Percentiles rank a stretch among this genome's conserved stretches.
Evolutionary conservation across 2,113 vertebrate species (phyloP).

Genomic region (Paradoxurus hermaphroditus): DNA sequence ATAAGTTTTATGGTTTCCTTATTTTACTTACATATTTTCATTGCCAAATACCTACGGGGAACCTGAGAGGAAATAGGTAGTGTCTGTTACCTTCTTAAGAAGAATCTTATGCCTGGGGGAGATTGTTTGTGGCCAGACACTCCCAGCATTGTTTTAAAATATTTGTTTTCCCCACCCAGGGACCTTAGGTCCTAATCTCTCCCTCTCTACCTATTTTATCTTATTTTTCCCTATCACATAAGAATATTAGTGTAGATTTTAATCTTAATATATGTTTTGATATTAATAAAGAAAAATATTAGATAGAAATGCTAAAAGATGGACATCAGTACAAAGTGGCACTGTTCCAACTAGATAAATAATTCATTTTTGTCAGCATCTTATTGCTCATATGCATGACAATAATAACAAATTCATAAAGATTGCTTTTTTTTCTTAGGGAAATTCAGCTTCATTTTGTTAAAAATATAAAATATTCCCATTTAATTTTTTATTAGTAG

Average conservation of each 20-base stretch:
- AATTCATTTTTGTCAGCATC: background rate
- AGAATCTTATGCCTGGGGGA: too few species aligned
- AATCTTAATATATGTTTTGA: conserved; percentile 35
- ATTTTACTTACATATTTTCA: too few species aligned
- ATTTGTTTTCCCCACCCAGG: too few species aligned
- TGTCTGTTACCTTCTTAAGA: too few species aligned
- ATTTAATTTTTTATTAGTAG: conserved; percentile 22
- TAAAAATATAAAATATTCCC: background rate
- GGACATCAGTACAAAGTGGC: conserved; percentile 9
- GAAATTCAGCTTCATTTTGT: background rate
- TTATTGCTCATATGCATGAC: conserved; percentile 26
- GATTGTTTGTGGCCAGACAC: too few species aligned
- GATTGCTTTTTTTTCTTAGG: background rate
- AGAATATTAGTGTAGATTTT: conserved; percentile 37
- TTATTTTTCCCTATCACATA: too few species aligned
- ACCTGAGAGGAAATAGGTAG: too few species aligned
- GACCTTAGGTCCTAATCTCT: too few species aligned
- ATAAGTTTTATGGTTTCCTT: too few species aligned
- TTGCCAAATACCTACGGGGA: too few species aligned
- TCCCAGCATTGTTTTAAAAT: too few species aligned
- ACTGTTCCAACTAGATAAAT: background rate
- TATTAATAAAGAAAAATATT: conserved; percentile 20
- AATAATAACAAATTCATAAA: background rate
- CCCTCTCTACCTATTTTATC: too few species aligned
- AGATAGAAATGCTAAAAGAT: background rate